Conservation (phyloP, 37 sponge, comb jelly and placozoan genomes). For the Oscarella lobularis region DNA sequence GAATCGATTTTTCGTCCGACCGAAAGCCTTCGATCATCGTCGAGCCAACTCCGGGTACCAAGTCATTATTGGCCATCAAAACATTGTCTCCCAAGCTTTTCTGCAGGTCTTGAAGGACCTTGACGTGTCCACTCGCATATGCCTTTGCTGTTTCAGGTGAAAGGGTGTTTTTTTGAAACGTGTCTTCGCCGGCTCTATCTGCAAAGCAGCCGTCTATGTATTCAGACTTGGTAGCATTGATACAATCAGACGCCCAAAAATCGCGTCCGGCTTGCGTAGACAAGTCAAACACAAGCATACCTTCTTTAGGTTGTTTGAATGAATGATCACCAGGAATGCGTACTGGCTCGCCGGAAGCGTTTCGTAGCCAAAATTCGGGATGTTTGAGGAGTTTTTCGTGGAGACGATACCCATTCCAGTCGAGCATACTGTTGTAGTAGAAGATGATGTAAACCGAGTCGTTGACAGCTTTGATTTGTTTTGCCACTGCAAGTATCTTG, state of each 20-base stretch:
- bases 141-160: constrained; percentile 21
- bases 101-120: constrained; percentile 3
- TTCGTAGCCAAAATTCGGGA: not conserved
- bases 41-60: constrained; percentile 22
- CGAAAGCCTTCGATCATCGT: constrained; percentile 29
- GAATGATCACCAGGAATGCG: not conserved
- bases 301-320: constrained; percentile 8
- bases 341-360: not conserved
- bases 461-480: not conserved
- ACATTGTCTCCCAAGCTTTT: not conserved
- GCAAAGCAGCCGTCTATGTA: constrained; percentile 33
- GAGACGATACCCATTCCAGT: not conserved
- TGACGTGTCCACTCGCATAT: constrained; percentile 4
- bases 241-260: constrained; percentile 7
- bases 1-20: constrained; percentile 15
- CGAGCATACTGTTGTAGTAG: not conserved
- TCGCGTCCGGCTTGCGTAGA: constrained; percentile 2
- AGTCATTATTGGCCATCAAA: not conserved
- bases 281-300: constrained; percentile 16
- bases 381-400: not conserved
- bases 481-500: constrained; percentile 4
- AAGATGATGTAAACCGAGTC: not conserved
- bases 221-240: constrained; percentile 19
- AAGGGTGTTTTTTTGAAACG: not conserved
- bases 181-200: constrained; percentile 15